Base-by-base conservation (phyloP, 2,888 invertebrate species). In the Acrobasis consociella region DNA sequence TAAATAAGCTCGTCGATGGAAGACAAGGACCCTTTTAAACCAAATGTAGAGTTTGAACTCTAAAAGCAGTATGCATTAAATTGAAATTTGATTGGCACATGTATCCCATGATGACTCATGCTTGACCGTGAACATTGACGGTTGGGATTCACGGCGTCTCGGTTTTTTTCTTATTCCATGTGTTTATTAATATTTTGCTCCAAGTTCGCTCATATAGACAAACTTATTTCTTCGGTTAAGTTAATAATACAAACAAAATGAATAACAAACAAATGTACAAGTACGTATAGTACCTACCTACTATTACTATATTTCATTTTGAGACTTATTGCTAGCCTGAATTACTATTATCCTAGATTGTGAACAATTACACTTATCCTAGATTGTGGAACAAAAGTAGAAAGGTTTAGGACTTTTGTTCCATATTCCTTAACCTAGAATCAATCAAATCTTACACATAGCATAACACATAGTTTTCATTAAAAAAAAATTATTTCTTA, bases 71-170 rank as follows among this genome's bases (percentile, higher is more conserved):
- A 31, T 9, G 10, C 15, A 16, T 46, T 22, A 15, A 49, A 22
- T 17, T 59, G 37, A 37, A 49, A 37, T 16, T 59, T n/a, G 58
- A 16, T 10, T 49, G n/a, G 50, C 11, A 58, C 9, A 49, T 13
- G 15, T 31, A 64, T 62, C 60, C 59, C 60, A 53, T 39, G 67
- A 69, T 76, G 75, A 76, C 61, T 73, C 75, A 76, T 64, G 60
- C 64, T 17, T 64, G 69, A 63, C 67, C 68, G 65, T 68, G 72
- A 72, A 69, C 66, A 65, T 66, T 65, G 68, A 69, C 71, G 69
- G 73, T 73, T 73, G 72, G 69, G 72, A 68, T 70, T 69, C 73
- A 69, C 71, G 61, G 55, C 64, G 63, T 62, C 31, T 58, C 53
- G 53, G 49, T 62, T 67, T 72, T 60, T 64, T 64, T 63, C 63